Conservation (phyloP, 2,113 vertebrate species). For the Hymenochirus boettgeri region DNA sequence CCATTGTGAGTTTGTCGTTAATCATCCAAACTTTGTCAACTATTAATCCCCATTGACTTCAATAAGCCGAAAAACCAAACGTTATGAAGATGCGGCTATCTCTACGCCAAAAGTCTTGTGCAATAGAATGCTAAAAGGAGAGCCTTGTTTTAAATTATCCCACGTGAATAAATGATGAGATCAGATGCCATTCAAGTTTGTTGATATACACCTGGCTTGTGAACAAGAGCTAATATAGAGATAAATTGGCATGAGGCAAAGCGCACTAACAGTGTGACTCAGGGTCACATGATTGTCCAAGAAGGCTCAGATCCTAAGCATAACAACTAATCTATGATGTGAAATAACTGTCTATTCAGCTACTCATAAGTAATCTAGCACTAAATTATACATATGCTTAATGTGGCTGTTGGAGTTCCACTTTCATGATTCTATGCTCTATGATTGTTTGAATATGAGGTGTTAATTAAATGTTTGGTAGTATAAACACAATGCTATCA, state of each 20-base stretch:
- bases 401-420: conserved; percentile 21
- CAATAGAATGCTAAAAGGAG: too few relatives aligned
- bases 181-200: too few relatives aligned
- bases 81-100: too few relatives aligned
- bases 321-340: conserved; percentile 5
- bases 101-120: too few relatives aligned
- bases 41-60: too few relatives aligned
- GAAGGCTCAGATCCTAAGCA: not conserved
- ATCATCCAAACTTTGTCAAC: too few relatives aligned
- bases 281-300: not conserved
- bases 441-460: conserved; percentile 15
- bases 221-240: not conserved
- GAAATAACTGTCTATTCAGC: conserved; percentile 8
- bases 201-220: too few relatives aligned
- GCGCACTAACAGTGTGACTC: conserved; percentile 13
- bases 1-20: too few relatives aligned
- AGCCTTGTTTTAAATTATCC: too few relatives aligned
- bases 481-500: conserved; percentile 4
- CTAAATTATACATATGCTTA: conserved; percentile 9
- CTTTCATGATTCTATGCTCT: conserved; percentile 14
- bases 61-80: too few relatives aligned
- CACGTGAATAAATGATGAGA: too few relatives aligned
- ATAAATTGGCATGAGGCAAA: not conserved
- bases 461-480: conserved; percentile 4
- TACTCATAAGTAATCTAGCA: conserved; percentile 21